Evolutionary conservation across 1,140 invertebrate species (phyloP).

Genomic region (Musca vetustissima): DNA sequence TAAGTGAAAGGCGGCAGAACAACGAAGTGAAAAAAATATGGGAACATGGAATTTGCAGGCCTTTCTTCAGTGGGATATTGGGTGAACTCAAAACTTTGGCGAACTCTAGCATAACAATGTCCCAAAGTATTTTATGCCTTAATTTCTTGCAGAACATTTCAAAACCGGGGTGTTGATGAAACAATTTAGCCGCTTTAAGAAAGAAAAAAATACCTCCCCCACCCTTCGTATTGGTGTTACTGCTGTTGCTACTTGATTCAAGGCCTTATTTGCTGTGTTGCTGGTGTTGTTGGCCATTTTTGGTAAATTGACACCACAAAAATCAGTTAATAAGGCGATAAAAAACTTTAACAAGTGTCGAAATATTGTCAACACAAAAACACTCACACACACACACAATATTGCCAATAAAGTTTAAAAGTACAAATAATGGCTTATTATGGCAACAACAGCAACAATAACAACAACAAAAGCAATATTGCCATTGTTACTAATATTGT

Average conservation of each 20-base stretch:
- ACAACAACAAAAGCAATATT: no score
- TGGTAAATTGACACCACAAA: constrained; percentile 19
- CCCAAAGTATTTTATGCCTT: constrained; percentile 11
- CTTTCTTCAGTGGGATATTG: no score
- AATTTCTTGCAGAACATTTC: constrained; percentile 7
- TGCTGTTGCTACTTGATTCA: not conserved
- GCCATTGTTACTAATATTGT: no score
- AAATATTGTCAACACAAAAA: constrained; percentile 15
- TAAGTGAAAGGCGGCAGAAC: no score
- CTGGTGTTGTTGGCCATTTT: constrained; percentile 1
- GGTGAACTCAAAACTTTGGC: no score
- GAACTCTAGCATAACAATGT: constrained; percentile 6
- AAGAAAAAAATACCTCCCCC: no score
- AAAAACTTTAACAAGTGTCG: not conserved
- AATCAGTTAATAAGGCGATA: constrained; percentile 22
- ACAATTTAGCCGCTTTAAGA: no score
- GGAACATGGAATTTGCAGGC: no score
- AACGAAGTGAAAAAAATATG: no score
- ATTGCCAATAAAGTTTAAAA: constrained; percentile 21
- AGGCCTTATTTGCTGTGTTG: not conserved
- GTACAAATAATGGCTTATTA: not conserved
- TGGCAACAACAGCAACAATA: no score
- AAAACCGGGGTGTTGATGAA: not conserved
- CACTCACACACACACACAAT: no score
- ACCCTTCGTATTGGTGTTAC: no score